These are phyloP conservation scores for Chloebia gouldiae DNA, from an alignment of 2,113 vertebrate genomes.

Conservation along the genomic window DNA sequence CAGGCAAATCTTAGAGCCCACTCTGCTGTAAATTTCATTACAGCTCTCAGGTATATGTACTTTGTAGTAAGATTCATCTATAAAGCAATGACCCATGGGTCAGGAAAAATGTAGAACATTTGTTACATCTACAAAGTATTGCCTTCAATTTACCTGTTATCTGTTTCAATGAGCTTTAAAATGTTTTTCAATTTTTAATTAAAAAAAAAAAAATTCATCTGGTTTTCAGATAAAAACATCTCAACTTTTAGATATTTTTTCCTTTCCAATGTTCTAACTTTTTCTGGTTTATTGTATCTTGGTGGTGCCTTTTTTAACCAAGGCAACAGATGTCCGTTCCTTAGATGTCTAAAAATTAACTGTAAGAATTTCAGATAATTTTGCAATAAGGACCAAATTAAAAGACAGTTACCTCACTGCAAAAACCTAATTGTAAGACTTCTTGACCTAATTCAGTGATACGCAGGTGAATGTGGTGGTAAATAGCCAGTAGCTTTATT, in stretches of 20 bases:
- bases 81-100: background rate
- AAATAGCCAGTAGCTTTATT: conserved; percentile 43
- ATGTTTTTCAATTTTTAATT: background rate
- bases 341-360: background rate
- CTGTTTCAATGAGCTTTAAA: background rate
- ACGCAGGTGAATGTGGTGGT: conserved; percentile 32
- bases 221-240: background rate
- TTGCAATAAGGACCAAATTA: background rate
- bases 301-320: background rate
- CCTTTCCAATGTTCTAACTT: background rate
- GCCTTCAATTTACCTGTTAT: background rate
- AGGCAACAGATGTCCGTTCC: background rate
- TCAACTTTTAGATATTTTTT: background rate
- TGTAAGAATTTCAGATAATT: background rate
- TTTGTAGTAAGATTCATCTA: background rate
- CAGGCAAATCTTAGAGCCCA: background rate
- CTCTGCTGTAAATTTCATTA: background rate
- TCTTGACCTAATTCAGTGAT: background rate
- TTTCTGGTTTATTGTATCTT: background rate
- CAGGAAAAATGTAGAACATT: background rate
- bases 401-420: background rate
- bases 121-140: background rate
- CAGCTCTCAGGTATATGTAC: background rate
- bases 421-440: background rate
- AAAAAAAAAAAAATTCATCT: background rate